Percentiles rank a stretch among this genome's conserved stretches.
phyloP scores from a whole-genome alignment of 35 echinoderm and acorn worm genomes.

The Lytechinus pictus region DNA sequence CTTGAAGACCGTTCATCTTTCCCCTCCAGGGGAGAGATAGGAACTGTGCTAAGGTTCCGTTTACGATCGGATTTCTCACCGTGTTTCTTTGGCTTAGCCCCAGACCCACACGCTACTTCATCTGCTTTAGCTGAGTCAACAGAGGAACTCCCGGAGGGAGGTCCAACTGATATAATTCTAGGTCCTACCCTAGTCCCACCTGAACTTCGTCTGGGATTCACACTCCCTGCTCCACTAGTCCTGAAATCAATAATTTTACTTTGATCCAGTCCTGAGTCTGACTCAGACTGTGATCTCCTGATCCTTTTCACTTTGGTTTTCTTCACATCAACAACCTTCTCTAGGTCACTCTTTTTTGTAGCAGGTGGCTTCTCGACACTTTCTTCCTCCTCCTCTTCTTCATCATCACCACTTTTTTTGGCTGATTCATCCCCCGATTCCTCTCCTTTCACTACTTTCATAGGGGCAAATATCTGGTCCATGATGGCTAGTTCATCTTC shows the following conservation, averaged over 20 bases:
- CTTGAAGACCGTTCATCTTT: not conserved
- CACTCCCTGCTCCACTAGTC: not conserved
- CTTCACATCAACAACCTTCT: not conserved
- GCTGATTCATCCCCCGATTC: not conserved
- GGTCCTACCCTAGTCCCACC: not conserved
- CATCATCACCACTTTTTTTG: not conserved
- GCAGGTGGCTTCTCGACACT: not conserved
- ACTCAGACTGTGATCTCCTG: constrained; percentile 38
- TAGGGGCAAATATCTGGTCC: constrained; percentile 28
- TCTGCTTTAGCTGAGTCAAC: not conserved
- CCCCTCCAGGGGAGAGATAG: constrained; percentile 3
- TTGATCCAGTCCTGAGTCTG: constrained; percentile 28
- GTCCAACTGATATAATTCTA: not conserved
- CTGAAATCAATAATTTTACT: constrained; percentile 31
- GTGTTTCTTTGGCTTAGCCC: constrained; percentile 23
- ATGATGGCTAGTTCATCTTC: constrained; percentile 35
- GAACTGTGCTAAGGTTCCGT: not conserved
- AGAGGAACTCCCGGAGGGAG: not conserved
- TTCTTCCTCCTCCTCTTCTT: not conserved
- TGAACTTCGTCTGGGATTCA: not conserved
- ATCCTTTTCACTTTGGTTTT: not conserved
- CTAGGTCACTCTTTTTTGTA: constrained; percentile 28
- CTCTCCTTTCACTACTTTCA: not conserved
- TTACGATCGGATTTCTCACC: not conserved
- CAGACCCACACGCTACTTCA: not conserved